These are phyloP conservation scores for Ecliptopera silaceata DNA, from an alignment of 2,888 invertebrate genomes.

Conservation along the genomic window DNA sequence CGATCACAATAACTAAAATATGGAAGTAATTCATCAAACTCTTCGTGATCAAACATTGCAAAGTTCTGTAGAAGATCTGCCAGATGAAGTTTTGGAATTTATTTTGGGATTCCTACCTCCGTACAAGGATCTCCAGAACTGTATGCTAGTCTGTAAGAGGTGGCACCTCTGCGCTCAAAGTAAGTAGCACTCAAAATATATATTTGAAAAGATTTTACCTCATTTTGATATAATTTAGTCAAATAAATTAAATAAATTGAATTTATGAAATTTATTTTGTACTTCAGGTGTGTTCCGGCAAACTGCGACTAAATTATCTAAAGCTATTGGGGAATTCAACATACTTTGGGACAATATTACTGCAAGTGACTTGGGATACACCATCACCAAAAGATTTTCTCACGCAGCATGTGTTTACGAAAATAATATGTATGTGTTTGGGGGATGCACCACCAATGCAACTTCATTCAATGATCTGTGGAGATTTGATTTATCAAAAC, in stretches of 20 bases:
- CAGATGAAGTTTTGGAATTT: constrained; percentile 96
- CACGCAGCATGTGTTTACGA: constrained; percentile 93
- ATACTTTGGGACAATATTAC: constrained; percentile 88
- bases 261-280: constrained; percentile 37
- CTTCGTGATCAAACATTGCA: constrained; percentile 59
- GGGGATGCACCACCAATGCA: constrained; percentile 96
- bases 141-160: constrained; percentile 92
- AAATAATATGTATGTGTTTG: constrained; percentile 97
- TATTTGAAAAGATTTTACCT: no score
- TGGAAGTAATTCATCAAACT: constrained; percentile 67
- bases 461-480: constrained; percentile 99
- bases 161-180: constrained; percentile 94
- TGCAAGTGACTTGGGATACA: constrained; percentile 84
- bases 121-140: constrained; percentile 94
- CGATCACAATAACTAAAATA: constrained; percentile 41
- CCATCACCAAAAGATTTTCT: constrained; percentile 95
- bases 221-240: background rate
- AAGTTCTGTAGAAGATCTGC: constrained; percentile 86
- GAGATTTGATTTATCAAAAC: constrained; percentile 93
- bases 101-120: constrained; percentile 94
- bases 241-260: background rate
- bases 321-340: constrained; percentile 89
- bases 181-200: constrained; percentile 70
- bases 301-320: constrained; percentile 88
- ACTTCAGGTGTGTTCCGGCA: constrained; percentile 89